These are phyloP conservation scores for Struthio camelus DNA, from an alignment of 2,113 vertebrate genomes.

Conservation along the genomic window DNA sequence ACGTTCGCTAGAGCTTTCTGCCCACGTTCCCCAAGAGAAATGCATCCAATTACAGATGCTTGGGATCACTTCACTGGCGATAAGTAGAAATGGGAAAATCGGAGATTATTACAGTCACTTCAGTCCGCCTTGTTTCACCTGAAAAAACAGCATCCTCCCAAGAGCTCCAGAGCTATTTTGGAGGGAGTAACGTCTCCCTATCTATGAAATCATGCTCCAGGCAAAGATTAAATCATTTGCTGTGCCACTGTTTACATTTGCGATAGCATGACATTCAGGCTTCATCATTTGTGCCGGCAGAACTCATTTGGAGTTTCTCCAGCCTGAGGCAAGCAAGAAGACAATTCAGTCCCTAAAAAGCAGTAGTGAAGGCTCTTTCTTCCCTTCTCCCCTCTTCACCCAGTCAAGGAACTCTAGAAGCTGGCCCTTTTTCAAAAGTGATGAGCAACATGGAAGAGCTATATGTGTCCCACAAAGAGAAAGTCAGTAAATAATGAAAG, in stretches of 20 bases:
- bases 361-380: not conserved
- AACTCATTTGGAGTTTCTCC: not conserved
- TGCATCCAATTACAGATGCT: not conserved
- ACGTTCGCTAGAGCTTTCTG: not conserved
- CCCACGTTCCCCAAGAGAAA: not conserved
- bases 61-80: not conserved
- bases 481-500: conserved; percentile 35
- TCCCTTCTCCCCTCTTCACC: not conserved
- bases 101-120: not conserved
- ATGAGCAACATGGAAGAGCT: conserved; percentile 57
- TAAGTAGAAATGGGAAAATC: not conserved
- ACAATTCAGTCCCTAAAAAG: not conserved
- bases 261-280: not conserved
- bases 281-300: not conserved
- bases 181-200: not conserved
- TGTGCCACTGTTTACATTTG: not conserved
- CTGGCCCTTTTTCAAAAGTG: conserved; percentile 18
- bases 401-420: conserved; percentile 23
- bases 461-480: not conserved
- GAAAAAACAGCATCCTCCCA: not conserved
- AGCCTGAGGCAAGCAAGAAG: not conserved
- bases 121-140: not conserved
- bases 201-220: not conserved
- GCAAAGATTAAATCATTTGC: not conserved
- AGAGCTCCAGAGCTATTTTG: not conserved